Conservation (phyloP, 2,888 invertebrate genomes). For the Hipparchia sbordonii region DNA sequence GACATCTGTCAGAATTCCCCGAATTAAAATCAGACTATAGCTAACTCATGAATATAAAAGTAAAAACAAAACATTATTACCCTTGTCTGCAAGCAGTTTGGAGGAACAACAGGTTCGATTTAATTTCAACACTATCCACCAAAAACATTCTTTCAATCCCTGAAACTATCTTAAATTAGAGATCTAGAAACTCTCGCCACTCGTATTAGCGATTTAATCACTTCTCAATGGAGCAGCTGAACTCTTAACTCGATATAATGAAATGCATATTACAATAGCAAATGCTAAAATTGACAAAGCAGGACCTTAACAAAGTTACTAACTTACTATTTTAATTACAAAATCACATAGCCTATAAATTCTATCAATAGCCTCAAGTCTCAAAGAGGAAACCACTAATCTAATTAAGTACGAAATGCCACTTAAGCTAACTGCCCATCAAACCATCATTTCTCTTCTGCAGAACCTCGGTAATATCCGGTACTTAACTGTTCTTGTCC, state of each 20-base stretch:
- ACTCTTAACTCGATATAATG: background rate
- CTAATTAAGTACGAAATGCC: constrained; percentile 11
- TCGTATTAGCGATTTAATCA: background rate
- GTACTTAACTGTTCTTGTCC: constrained; percentile 21
- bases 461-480: constrained; percentile 15
- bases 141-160: background rate
- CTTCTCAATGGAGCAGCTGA: background rate
- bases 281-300: background rate
- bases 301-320: background rate
- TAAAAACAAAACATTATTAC: background rate
- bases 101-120: too few species aligned
- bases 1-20: too few species aligned
- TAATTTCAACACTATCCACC: too few species aligned
- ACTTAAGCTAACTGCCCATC: constrained; percentile 2
- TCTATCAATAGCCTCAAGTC: background rate
- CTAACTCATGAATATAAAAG: too few species aligned
- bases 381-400: constrained; percentile 12
- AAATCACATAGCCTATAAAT: too few species aligned
- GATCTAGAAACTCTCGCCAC: background rate
- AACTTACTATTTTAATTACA: background rate
- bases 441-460: constrained; percentile 10
- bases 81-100: background rate
- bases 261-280: background rate
- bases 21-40: too few species aligned
- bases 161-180: background rate